Conservation (phyloP, 2,113 vertebrate species). For the Strigops habroptila region DNA sequence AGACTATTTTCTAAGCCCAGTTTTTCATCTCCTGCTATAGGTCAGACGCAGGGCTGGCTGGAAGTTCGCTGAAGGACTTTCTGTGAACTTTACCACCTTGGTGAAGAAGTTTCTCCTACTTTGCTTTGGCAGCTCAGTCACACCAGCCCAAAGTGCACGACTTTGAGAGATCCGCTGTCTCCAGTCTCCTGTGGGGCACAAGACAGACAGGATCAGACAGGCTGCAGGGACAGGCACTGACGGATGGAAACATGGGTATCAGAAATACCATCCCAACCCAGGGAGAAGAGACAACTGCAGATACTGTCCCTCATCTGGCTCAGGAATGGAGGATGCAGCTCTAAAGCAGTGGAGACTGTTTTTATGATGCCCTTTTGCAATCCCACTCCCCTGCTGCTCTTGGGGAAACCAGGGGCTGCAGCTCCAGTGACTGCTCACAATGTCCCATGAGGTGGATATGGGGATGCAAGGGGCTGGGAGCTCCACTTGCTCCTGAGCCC, state of each 20-base stretch:
- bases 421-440: accelerated
- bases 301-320: background rate
- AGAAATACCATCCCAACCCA: background rate
- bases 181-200: conserved; percentile 63
- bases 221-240: background rate
- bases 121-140: conserved; percentile 51
- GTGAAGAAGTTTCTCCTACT: background rate
- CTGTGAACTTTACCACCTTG: accelerated
- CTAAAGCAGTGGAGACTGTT: background rate
- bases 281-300: background rate
- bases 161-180: conserved; percentile 69
- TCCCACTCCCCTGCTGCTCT: background rate
- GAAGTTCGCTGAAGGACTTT: accelerated
- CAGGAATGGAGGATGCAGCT: background rate
- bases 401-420: background rate
- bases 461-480: background rate
- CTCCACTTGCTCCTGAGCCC: background rate
- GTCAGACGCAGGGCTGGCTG: background rate
- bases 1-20: background rate
- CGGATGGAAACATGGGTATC: accelerated
- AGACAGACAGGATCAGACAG: background rate
- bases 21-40: background rate
- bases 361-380: background rate
- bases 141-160: conserved; percentile 86
- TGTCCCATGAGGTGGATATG: accelerated